Evolutionary conservation across 2,888 invertebrate species (phyloP), one percentile per base, ranked within the genome.

Genomic region (Callosobruchus maculatus): DNA sequence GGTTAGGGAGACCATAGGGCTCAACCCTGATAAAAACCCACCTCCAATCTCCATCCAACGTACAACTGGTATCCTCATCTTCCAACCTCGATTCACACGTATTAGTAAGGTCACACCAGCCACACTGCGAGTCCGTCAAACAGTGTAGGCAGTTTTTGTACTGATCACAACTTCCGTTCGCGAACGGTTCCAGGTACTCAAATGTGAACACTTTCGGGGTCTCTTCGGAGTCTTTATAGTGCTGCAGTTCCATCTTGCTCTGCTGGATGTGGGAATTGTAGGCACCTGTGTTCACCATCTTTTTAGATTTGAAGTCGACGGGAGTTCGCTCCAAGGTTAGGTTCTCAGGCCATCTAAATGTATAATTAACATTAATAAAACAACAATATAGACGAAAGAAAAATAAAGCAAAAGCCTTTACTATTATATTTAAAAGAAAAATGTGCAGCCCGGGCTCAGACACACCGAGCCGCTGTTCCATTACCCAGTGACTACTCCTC

Each of bases 141-240:
- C 97, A 97, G 77, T 95, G 92, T 49, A 97, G 88, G 83, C 97
- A 97, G 86, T 96, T 97, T 78, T 89, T 91, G 85, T 96, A 95
- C 72, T 91, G 89, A 0, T 88, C 87, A 83, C 97, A 97, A 30
- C 92, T 90, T 0, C 95, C 95, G 74, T 93, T 92, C 73, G 93
- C 94, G 86, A 92, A 97, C 0, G 97, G 97, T 85, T 97, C 97
- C 77, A 97, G 88, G 85, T 95, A 95, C 84, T 96, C 95, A 83
- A 95, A 95, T 0, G 96, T 96, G 81, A 96, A 95, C 0, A 95
- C 86, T 89, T 95, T 95, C 0, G 93, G 90, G 82, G 90, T 93
- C 78, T 95, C 94, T 73, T 84, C 84, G 0, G 90, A 90, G 70
- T 92, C 92, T 79, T 91, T 91, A 82, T 92, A 92, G 82, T 95